Conservation (phyloP, 2,888 invertebrate genomes). For the Drosophila kuntzei region DNA sequence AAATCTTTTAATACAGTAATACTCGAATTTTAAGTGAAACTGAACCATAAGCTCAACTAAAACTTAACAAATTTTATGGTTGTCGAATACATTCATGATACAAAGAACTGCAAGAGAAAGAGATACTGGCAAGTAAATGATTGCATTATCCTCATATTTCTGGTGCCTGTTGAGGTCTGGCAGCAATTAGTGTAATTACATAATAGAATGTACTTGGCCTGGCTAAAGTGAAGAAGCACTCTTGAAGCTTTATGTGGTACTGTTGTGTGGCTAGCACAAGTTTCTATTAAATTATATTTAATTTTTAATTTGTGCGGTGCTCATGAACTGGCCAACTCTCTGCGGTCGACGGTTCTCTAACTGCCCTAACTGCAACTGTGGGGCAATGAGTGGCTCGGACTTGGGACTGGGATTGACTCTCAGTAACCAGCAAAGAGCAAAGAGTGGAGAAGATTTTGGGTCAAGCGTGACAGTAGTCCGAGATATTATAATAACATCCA, state of each 20-base stretch:
- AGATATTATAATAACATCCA: conserved; percentile 75
- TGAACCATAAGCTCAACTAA: neutral
- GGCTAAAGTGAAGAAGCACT: conserved; percentile 15
- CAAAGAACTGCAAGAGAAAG: conserved; percentile 16
- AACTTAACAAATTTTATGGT: neutral
- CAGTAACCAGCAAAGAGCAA: neutral
- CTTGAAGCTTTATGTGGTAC: conserved; percentile 1
- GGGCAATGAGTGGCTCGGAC: conserved; percentile 1
- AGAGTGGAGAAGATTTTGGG: conserved; percentile 21
- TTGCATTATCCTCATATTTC: conserved; percentile 50
- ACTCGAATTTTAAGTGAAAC: neutral
- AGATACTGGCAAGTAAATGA: conserved; percentile 58
- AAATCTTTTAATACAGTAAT: too few species aligned
- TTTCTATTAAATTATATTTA: conserved; percentile 66
- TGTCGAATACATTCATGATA: neutral
- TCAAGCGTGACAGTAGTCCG: conserved; percentile 47
- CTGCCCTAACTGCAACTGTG: conserved; percentile 20
- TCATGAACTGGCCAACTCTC: conserved; percentile 45
- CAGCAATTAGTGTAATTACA: conserved; percentile 70
- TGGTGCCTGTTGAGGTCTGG: conserved; percentile 11
- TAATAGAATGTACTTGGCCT: conserved; percentile 47
- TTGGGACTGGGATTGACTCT: neutral
- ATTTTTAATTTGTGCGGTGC: conserved; percentile 68
- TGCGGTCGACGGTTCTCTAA: conserved; percentile 20
- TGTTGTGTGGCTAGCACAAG: conserved; percentile 23